These are phyloP conservation scores for Cololabis saira DNA, from an alignment of 2,113 vertebrate species.

Conservation along the genomic window DNA sequence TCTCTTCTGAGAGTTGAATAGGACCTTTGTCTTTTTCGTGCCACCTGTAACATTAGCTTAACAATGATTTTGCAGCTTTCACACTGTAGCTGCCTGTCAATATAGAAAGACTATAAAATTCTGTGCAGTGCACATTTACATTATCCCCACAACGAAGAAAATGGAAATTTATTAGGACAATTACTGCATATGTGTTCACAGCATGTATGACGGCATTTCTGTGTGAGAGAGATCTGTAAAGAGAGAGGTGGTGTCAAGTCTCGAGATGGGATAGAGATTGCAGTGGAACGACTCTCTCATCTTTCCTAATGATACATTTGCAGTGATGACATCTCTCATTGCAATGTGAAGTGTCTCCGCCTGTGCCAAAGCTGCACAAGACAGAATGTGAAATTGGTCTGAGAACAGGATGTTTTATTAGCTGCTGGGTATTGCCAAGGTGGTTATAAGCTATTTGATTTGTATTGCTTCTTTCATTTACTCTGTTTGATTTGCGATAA, in stretches of 20 bases:
- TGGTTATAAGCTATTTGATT: conserved; percentile 62
- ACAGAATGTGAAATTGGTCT: conserved; percentile 54
- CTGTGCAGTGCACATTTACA: conserved; percentile 12
- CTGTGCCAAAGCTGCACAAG: conserved; percentile 26
- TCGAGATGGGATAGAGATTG: conserved; percentile 36
- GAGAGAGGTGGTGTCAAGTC: conserved; percentile 18
- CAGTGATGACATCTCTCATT: conserved; percentile 49
- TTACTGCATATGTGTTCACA: conserved; percentile 1
- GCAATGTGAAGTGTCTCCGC: conserved; percentile 44
- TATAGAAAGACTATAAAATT: conserved; percentile 23
- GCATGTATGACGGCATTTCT: neutral
- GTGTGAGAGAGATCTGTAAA: conserved; percentile 5
- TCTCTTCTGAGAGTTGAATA: neutral
- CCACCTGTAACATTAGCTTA: neutral
- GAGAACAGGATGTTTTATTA: conserved; percentile 55
- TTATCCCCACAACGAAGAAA: neutral
- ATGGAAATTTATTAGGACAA: conserved; percentile 3
- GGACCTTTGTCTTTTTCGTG: neutral
- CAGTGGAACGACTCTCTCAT: conserved; percentile 33
- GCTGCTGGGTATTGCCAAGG: conserved; percentile 55
- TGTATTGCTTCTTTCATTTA: conserved; percentile 64
- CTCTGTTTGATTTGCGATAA: conserved; percentile 66
- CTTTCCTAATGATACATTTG: conserved; percentile 46
- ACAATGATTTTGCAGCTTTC: conserved; percentile 2
- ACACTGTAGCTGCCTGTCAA: conserved; percentile 30